Evolutionary conservation across 2,797 vertebrate genomes (phyloP), one percentile per base, ranked within the genome.

Genomic region (Ciconia nigra): DNA sequence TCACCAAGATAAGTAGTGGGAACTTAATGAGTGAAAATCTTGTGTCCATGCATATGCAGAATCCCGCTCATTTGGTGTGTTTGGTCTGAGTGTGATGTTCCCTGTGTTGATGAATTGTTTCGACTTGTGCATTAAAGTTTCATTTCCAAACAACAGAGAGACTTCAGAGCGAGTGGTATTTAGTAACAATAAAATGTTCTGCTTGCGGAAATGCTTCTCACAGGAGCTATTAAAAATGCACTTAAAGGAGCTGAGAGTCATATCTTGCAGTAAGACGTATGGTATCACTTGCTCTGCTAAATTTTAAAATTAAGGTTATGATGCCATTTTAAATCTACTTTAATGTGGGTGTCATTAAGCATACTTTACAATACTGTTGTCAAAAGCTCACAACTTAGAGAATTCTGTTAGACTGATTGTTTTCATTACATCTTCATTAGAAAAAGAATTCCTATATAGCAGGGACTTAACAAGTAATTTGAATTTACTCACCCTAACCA

Each of bases 391-490:
- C 35, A 94, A 61, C 63, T 90, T 65, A 2, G 6, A 73, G 52
- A 88, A 90, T 51, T 84, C 74, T 80, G 33, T 81, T 97, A 89
- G 59, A 89, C 42, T 57, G 58, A 91, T 76, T 90, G 54, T 78
- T 96, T 97, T 97, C 90, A 95, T 97, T 94, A 96, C 81, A 78
- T 89, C 90, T 96, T 94, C 41, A 57, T 95, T 92, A 89, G 73
- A 69, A 87, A 85, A 86, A 83, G 6, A 88, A 73, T 63, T 87
- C 71, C 46, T 81, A 2, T 54, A 12, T 15, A 91, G 62, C 42
- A 90, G 13, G 11, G 52, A 66, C 85, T 85, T 87, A 78, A 5
- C 15, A 79, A 94, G 35, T 82, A 89, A 92, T 90, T 83, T 87
- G 49, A 96, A 86, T 96, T 94, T 93, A 78, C 65, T 87, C 74